These are phyloP conservation scores for Limnephilus rhombicus DNA, from an alignment of 2,888 invertebrate species.

Conservation along the genomic window DNA sequence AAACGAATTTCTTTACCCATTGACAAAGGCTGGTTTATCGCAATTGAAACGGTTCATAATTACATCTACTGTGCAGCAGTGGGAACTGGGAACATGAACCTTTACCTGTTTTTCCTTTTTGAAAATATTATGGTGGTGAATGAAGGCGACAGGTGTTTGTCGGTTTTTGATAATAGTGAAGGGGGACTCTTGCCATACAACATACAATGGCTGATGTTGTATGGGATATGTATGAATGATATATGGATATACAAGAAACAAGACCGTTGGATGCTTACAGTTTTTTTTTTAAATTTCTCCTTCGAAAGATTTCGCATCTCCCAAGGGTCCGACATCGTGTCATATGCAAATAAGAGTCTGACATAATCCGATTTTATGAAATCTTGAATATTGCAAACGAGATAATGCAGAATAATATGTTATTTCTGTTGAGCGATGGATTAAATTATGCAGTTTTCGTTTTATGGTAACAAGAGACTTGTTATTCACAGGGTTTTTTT, in stretches of 20 bases:
- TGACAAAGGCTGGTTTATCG: not conserved
- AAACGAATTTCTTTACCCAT: not conserved
- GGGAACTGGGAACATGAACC: not conserved
- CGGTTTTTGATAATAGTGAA: not conserved
- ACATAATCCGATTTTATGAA: not conserved
- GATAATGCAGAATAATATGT: not conserved
- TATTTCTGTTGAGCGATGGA: not conserved
- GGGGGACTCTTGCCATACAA: not conserved
- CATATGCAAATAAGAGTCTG: not conserved
- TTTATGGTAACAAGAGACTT: not conserved
- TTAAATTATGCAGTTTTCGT: not conserved
- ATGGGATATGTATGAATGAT: not conserved
- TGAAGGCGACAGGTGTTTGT: not conserved
- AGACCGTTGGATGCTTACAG: not conserved
- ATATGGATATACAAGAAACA: not conserved
- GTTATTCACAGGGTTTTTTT: not conserved
- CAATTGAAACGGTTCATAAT: not conserved
- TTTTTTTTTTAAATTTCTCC: not conserved
- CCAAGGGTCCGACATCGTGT: not conserved
- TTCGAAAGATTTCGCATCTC: not conserved
- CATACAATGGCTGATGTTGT: not conserved
- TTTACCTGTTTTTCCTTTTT: not conserved
- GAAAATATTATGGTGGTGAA: not conserved
- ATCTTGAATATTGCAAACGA: not conserved
- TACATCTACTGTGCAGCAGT: not conserved